Evolutionary conservation across 2,888 invertebrate genomes (phyloP).

Genomic region (Stenodema calcarata): DNA sequence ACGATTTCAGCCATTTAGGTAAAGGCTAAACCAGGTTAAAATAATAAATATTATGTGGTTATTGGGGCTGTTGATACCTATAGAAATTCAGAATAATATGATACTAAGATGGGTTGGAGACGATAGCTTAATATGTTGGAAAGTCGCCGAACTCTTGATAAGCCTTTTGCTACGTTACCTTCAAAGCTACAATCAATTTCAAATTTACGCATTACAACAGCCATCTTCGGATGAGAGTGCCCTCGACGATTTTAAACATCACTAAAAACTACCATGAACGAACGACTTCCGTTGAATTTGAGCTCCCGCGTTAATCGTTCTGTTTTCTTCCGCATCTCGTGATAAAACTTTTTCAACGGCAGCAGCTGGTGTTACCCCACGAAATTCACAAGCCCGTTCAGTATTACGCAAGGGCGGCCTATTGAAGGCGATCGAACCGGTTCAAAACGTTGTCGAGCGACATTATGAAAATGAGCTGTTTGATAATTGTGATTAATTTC

Average conservation of each 20-base stretch:
- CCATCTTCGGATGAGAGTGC: too few species aligned
- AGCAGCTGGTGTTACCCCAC: not conserved
- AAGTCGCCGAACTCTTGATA: too few species aligned
- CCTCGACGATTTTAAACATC: not conserved
- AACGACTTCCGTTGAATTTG: not conserved
- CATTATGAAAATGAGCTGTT: not conserved
- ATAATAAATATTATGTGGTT: too few species aligned
- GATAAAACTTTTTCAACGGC: not conserved
- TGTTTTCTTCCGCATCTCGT: not conserved
- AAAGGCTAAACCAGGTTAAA: too few species aligned
- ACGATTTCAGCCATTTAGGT: too few species aligned
- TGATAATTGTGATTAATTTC: not conserved
- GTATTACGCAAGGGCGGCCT: not conserved
- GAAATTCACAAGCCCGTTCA: not conserved
- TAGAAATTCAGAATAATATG: too few species aligned
- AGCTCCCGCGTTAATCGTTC: not conserved
- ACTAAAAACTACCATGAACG: not conserved
- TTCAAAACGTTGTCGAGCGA: not conserved
- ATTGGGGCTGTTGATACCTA: too few species aligned
- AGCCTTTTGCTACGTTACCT: too few species aligned
- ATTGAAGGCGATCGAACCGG: not conserved
- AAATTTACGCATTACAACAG: too few species aligned
- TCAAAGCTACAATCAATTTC: too few species aligned
- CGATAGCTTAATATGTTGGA: too few species aligned
- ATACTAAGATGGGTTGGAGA: too few species aligned